phyloP scores from a whole-genome alignment of 1,140 invertebrate species.

The Drosophila fuyamai region DNA sequence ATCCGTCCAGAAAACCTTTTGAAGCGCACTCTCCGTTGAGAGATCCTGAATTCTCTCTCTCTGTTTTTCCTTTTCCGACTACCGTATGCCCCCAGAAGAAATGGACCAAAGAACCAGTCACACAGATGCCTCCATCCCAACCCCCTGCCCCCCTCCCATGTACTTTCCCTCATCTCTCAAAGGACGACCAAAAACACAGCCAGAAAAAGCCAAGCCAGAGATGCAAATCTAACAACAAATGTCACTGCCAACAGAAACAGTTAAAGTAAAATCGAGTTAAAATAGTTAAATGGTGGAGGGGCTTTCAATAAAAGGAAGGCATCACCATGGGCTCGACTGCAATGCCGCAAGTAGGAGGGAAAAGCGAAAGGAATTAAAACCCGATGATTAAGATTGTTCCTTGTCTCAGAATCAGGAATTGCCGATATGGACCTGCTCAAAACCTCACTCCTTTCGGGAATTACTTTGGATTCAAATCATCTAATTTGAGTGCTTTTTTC shows the following conservation, averaged over 20 bases:
- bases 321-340: background rate
- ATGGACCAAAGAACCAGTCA: conserved; percentile 63
- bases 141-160: conserved; percentile 6
- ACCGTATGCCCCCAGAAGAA: conserved; percentile 14
- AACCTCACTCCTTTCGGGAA: conserved; percentile 19
- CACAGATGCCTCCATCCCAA: conserved; percentile 28
- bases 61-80: conserved; percentile 5
- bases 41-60: background rate
- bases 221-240: conserved; percentile 60
- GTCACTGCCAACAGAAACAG: conserved; percentile 39
- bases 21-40: conserved; percentile 61
- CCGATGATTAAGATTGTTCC: conserved; percentile 13
- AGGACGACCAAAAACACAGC: conserved; percentile 52
- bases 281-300: conserved; percentile 23
- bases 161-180: conserved; percentile 9
- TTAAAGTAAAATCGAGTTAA: conserved; percentile 18
- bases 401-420: conserved; percentile 47
- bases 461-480: conserved; percentile 4
- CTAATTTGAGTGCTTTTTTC: conserved; percentile 13
- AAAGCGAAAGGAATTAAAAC: conserved; percentile 30
- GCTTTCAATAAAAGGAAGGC: background rate
- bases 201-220: conserved; percentile 66
- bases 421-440: conserved; percentile 30
- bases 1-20: conserved; percentile 82
- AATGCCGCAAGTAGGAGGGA: conserved; percentile 1